Evolutionary conservation across 1,140 invertebrate genomes (phyloP), one percentile per base, ranked within the genome.

Genomic region (Andricus grossulariae): DNA sequence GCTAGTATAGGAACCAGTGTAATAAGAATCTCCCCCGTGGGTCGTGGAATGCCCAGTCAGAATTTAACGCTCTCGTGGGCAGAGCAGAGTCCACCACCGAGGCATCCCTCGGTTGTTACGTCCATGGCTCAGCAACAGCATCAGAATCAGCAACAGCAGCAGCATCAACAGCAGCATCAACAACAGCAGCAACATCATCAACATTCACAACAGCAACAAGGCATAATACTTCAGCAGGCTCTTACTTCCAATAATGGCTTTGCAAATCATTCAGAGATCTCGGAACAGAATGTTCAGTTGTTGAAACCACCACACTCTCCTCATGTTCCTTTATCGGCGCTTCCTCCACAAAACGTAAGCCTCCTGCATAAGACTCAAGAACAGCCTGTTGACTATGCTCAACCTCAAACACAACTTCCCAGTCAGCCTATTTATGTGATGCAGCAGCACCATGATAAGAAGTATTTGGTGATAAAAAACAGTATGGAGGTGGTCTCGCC

Each of bases 11-110:
- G 92, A 39, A 96, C 95, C 5, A 96, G 96, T 90, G 96, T 97
- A 1, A 97, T 97, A 84, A 91, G 96, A 88, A 95, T 96, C 81
- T 96, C 96, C 6, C 95, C 96, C 8, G 94, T 92, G 80, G 84
- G 86, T 21, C 82, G 82, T 45, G 83, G 84, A 15, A 87, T 90
- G 78, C 78, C 79, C 49, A 85, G 79, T 49, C 88, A 89, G 57
- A 85, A 83, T 74, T 72, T 86, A 13, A 85, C 79, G 16, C 75
- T 87, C 45, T 76, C 90, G 7, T 91, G 90, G 91, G 88, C 88
- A 19, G 90, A 90, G 11, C 90, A 92, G 74, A 90, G 87, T 66
- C 88, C 89, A 25, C 85, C 89, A 7, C 85, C 89, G 6, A 85
- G 90, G 75, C 88, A 90, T 82, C 87, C 86, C 0, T 89, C 89